phyloP scores from a whole-genome alignment of 2,888 invertebrate genomes.

The Ophion obscuratus region DNA sequence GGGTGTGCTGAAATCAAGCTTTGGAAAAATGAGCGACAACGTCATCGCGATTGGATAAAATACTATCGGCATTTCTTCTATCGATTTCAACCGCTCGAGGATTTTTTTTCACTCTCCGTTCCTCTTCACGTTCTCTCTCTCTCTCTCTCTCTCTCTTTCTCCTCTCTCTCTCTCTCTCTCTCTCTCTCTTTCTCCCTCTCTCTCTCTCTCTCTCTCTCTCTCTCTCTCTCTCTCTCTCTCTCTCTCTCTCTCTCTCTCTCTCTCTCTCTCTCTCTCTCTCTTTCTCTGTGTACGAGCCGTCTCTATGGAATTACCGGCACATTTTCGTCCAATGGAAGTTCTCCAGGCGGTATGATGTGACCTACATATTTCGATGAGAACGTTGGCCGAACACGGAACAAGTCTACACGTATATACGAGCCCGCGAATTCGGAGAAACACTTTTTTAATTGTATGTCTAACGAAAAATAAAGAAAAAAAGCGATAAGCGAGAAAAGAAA shows the following conservation, averaged over 20 bases:
- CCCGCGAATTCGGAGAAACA: neutral
- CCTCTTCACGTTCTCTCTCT: constrained; percentile 3
- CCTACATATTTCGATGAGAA: constrained; percentile 52
- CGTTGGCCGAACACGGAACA: neutral
- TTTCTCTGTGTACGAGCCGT: constrained; percentile 14
- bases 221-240: neutral
- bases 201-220: neutral
- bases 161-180: constrained; percentile 8
- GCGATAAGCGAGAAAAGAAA: neutral
- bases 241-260: constrained; percentile 2
- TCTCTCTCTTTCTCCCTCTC: neutral
- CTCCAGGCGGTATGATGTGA: constrained; percentile 40
- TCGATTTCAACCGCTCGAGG: constrained; percentile 26
- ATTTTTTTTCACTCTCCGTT: constrained; percentile 30
- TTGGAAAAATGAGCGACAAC: constrained; percentile 19
- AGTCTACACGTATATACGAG: neutral
- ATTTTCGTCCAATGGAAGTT: constrained; percentile 53
- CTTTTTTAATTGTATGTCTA: constrained; percentile 7
- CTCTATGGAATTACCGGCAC: constrained; percentile 57
- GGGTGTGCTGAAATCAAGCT: constrained; percentile 27
- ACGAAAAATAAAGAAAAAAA: neutral
- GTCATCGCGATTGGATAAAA: constrained; percentile 30
- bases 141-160: neutral
- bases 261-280: constrained; percentile 8
- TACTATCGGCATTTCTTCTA: constrained; percentile 22